Base-by-base conservation (phyloP, 2,888 invertebrate genomes). In the Leptinotarsa juncta region DNA sequence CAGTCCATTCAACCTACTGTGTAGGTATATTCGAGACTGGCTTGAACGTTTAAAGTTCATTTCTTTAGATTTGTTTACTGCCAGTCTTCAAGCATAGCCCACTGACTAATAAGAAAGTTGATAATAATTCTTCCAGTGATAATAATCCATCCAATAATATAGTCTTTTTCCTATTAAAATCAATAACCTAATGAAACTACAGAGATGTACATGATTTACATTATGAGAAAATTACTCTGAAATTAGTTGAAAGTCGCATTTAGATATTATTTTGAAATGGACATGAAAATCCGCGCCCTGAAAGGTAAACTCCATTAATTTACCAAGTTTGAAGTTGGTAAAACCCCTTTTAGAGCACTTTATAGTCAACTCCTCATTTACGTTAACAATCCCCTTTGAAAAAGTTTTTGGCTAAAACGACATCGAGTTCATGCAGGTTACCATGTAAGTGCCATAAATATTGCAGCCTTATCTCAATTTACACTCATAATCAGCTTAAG, bases 401-500 rank as follows among this genome's bases (percentile, higher is more conserved):
- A 80, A 79, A 77, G 80, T 81, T 81, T 77, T 75, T 74, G 77
- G 77, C 72, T 69, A 55, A 50, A 70, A 70, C 71, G 72, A 73
- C 67, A 67, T 72, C 71, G 76, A 67, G 74, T 71, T 73, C 80
- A 79, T 81, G 80, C 82, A 83, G 82, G 82, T 84, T 81, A 79
- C 84, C 88, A 88, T 88, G 88, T 86, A 88, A 87, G 87, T 83
- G 87, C 86, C 86, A 88, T 88, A 88, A 88, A 88, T 88, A 88
- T 87, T 83, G 84, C 84, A 83, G 88, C 86, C 87, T 88, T 88
- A 87, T 86, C 88, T 86, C 87, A 87, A 88, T 88, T 88, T 88
- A 88, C 88, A 87, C 87, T 87, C 86, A 86, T 89, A 89, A 89
- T 88, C 88, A 88, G 88, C 88, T 89, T 88, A 88, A 88, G 88